Conservation (phyloP, 2,113 vertebrate genomes). For the Mionectes macconnelli region DNA sequence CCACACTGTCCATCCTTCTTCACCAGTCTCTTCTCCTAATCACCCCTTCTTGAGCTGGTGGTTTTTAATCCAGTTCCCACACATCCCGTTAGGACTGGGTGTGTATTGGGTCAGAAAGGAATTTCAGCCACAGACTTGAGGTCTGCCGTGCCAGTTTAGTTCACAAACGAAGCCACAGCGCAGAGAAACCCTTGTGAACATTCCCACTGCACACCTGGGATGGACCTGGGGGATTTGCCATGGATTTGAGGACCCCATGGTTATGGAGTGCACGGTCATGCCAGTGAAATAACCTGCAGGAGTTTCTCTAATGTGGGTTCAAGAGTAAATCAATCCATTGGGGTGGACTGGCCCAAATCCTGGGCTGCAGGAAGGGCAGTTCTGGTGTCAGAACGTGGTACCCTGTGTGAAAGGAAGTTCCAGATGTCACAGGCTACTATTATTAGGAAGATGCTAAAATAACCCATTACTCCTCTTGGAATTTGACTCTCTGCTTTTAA, state of each 20-base stretch:
- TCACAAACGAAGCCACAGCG: background rate
- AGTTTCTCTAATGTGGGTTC: rapidly evolving
- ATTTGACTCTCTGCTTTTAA: background rate
- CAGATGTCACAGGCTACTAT: background rate
- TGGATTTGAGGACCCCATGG: background rate
- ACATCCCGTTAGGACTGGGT: background rate
- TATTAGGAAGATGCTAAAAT: background rate
- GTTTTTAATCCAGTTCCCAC: background rate
- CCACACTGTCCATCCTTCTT: background rate
- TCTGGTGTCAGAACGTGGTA: too few relatives aligned
- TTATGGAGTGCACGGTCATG: background rate
- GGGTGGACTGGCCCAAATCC: background rate
- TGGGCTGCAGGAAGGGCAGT: background rate
- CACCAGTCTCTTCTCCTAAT: background rate
- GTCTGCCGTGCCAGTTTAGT: background rate
- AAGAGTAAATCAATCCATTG: rapidly evolving
- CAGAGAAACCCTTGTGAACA: background rate
- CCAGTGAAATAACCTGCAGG: rapidly evolving
- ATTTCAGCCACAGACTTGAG: background rate
- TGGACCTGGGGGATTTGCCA: too few relatives aligned
- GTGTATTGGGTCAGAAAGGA: background rate
- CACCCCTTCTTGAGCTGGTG: background rate
- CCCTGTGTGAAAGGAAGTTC: background rate
- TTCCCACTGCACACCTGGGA: rapidly evolving
- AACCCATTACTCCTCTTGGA: background rate